These are phyloP conservation scores for Arothron firmamentum DNA, from an alignment of 2,113 vertebrate species.

Conservation along the genomic window DNA sequence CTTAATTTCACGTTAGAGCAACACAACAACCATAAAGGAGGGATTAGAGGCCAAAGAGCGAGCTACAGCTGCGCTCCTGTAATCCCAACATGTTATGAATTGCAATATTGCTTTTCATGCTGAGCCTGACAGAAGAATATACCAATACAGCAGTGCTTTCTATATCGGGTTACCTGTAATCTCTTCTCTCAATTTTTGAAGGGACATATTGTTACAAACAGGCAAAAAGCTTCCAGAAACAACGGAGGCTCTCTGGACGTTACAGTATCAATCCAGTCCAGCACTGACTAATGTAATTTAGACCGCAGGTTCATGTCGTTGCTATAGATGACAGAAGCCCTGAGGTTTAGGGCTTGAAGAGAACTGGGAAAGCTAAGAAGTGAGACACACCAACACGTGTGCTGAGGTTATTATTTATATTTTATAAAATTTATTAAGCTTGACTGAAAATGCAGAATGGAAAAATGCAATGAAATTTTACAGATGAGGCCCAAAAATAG, in stretches of 20 bases:
- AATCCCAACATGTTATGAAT: conserved; percentile 7
- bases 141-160: not conserved
- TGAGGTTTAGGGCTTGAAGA: too few species aligned
- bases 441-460: too few species aligned
- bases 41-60: conserved; percentile 29
- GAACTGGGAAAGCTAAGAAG: too few species aligned
- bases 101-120: conserved; percentile 28
- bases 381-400: too few species aligned
- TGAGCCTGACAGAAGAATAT: conserved; percentile 17
- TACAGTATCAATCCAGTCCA: too few species aligned
- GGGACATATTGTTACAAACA: not conserved
- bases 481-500: too few species aligned
- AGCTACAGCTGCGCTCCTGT: not conserved
- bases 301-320: too few species aligned
- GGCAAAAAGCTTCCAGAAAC: not conserved
- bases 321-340: too few species aligned
- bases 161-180: conserved; percentile 1
- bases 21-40: conserved; percentile 19
- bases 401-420: too few species aligned
- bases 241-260: not conserved
- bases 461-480: too few species aligned
- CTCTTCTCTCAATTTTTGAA: not conserved
- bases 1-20: conserved; percentile 10
- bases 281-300: too few species aligned
- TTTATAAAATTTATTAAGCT: too few species aligned